phyloP scores from a whole-genome alignment of 2,113 vertebrate genomes.

The Eptatretus burgeri region DNA sequence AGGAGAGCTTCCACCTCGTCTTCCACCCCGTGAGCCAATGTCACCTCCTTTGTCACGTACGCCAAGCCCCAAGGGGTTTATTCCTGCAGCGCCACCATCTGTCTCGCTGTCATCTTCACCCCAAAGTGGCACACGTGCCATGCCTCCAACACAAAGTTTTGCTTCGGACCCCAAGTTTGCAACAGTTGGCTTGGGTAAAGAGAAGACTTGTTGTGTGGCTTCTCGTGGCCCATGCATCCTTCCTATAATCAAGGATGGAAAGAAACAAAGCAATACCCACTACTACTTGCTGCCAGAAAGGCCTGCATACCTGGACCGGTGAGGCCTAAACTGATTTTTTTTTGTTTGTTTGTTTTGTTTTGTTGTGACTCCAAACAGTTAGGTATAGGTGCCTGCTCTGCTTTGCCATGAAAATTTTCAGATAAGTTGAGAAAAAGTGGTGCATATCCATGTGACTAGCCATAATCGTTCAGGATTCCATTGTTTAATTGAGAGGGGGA shows the following conservation, averaged over 20 bases:
- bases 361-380: too few species aligned
- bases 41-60: slow-evolving; percentile 39
- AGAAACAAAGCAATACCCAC: slow-evolving; percentile 56
- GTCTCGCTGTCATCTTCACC: slow-evolving; percentile 26
- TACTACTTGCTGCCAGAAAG: slow-evolving; percentile 66
- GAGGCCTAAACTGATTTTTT: not conserved
- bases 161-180: slow-evolving; percentile 79
- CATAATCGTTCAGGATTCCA: too few species aligned
- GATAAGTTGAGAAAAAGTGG: too few species aligned
- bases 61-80: slow-evolving; percentile 36
- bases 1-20: slow-evolving; percentile 58
- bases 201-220: slow-evolving; percentile 33
- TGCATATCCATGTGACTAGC: too few species aligned
- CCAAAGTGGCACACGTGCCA: slow-evolving; percentile 56
- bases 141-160: slow-evolving; percentile 90
- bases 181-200: slow-evolving; percentile 44
- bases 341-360: too few species aligned
- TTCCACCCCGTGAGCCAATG: slow-evolving; percentile 56
- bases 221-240: slow-evolving; percentile 42
- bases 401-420: too few species aligned
- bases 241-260: slow-evolving; percentile 59
- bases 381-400: too few species aligned
- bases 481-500: too few species aligned
- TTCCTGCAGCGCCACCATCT: not conserved
- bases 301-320: slow-evolving; percentile 35